Conservation (phyloP, 2,113 vertebrate species). For the Microtus richardsoni region DNA sequence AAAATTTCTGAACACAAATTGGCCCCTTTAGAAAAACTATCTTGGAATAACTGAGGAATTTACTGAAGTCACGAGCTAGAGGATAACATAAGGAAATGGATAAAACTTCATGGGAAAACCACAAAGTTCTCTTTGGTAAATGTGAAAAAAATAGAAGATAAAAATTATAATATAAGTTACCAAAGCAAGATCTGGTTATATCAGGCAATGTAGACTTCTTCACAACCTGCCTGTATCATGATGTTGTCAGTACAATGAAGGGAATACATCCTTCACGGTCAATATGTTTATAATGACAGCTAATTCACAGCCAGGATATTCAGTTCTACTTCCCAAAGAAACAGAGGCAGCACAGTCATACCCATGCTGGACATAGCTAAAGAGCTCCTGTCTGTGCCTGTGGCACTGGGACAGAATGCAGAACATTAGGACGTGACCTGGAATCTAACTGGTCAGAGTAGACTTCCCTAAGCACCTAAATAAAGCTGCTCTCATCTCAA, state of each 20-base stretch:
- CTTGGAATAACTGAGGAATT: neutral
- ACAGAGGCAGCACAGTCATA: neutral
- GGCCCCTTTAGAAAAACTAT: neutral
- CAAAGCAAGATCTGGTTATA: neutral
- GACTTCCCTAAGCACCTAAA: neutral
- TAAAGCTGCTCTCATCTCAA: neutral
- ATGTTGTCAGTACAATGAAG: neutral
- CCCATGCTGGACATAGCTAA: neutral
- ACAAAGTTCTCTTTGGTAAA: neutral
- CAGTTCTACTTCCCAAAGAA: neutral
- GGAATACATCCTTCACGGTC: neutral
- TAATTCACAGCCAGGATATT: neutral
- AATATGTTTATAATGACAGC: neutral
- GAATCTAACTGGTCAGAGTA: neutral
- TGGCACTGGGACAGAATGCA: neutral
- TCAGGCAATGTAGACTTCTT: neutral
- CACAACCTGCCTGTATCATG: neutral
- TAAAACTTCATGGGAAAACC: neutral
- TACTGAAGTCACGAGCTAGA: neutral
- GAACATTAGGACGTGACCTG: neutral
- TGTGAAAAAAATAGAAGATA: neutral
- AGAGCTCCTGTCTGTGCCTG: accelerated
- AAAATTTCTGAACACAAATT: neutral
- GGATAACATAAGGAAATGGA: neutral
- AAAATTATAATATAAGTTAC: neutral